Conservation (phyloP, 2,797 vertebrate species). For the Chelon labrosus region DNA sequence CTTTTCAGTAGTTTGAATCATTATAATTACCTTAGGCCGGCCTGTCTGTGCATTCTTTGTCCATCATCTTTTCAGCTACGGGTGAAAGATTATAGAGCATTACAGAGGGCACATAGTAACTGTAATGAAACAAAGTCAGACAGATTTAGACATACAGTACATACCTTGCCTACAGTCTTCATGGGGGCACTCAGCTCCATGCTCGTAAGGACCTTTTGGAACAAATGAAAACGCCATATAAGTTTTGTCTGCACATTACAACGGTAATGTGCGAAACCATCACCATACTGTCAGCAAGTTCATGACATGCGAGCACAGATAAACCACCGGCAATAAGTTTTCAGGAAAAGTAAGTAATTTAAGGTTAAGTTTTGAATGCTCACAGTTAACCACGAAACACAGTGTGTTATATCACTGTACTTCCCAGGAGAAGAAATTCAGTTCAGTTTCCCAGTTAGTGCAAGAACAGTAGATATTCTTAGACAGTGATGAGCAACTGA, state of each 20-base stretch:
- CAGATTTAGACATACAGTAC: not conserved
- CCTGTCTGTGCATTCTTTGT: fast-evolving
- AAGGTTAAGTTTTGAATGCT: not conserved
- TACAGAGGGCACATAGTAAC: not conserved
- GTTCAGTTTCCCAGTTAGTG: not conserved
- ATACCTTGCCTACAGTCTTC: not conserved
- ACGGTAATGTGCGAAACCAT: no score
- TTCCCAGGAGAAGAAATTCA: no score
- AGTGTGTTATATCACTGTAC: not conserved
- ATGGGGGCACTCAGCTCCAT: fast-evolving
- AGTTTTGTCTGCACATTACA: not conserved
- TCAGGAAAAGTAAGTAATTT: not conserved
- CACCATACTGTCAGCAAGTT: no score
- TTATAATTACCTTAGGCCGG: not conserved
- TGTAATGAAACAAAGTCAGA: fast-evolving
- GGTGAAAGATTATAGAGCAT: slow-evolving; percentile 10
- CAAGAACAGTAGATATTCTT: fast-evolving
- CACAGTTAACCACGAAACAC: not conserved
- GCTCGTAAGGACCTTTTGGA: fast-evolving
- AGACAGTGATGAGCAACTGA: not conserved
- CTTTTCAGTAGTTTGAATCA: not conserved
- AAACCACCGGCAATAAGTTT: fast-evolving
- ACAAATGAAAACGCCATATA: fast-evolving
- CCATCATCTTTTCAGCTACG: not conserved
- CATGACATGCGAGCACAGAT: not conserved